A percentile compares a stretch with the other conserved stretches of the same genome.
These are phyloP conservation scores for Hoplostethus mediterraneus DNA, from an alignment of 2,797 vertebrate species.

Conservation along the genomic window DNA sequence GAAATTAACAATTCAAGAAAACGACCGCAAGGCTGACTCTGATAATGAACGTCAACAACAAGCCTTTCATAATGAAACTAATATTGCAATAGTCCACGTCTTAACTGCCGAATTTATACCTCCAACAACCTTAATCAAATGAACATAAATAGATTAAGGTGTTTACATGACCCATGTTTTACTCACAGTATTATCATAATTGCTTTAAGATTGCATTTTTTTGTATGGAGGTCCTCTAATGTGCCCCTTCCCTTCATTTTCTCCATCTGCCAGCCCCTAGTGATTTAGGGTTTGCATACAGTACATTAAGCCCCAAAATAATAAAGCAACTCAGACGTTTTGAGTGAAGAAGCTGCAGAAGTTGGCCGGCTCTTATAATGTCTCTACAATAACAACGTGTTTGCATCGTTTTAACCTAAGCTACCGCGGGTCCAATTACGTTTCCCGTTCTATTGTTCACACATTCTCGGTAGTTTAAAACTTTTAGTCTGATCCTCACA, in stretches of 20 bases:
- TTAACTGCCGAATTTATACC: too few species aligned
- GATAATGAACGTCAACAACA: too few species aligned
- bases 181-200: conserved; percentile 56
- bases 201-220: conserved; percentile 52
- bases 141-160: conserved; percentile 64
- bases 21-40: too few species aligned
- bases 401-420: conserved; percentile 26
- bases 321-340: conserved; percentile 24
- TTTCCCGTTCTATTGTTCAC: conserved; percentile 66
- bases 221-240: conserved; percentile 33
- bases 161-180: conserved; percentile 42
- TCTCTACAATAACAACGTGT: conserved; percentile 25
- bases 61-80: too few species aligned
- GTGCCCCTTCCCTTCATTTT: conserved; percentile 35
- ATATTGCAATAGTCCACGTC: too few species aligned
- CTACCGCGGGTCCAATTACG: conserved; percentile 65
- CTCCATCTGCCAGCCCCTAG: conserved; percentile 31
- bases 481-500: conserved; percentile 77
- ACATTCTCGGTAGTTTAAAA: conserved; percentile 71
- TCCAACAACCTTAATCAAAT: conserved; percentile 18
- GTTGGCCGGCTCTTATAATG: conserved; percentile 43
- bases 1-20: too few species aligned
- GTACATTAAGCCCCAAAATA: conserved; percentile 48
- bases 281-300: conserved; percentile 32
- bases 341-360: conserved; percentile 28